phyloP scores from a whole-genome alignment of 2,797 vertebrate genomes.

The Semotilus atromaculatus region DNA sequence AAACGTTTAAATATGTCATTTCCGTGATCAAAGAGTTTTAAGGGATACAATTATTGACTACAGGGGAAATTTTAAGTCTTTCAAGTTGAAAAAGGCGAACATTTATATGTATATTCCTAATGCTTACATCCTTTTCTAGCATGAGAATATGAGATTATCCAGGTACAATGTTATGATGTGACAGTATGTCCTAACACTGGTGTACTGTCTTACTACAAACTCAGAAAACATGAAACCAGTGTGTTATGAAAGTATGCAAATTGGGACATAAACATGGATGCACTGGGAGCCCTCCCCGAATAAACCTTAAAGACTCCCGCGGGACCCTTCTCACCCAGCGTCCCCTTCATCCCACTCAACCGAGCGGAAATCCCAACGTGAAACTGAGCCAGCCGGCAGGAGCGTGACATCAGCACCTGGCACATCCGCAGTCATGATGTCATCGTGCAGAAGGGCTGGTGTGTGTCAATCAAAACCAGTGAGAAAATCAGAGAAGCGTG shows the following conservation, averaged over 20 bases:
- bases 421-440: slow-evolving; percentile 68
- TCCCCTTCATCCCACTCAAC: slow-evolving; percentile 69
- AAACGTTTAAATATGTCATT: too few species aligned
- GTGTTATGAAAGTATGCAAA: neutral
- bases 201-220: neutral
- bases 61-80: too few species aligned
- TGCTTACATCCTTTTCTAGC: neutral
- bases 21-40: too few species aligned
- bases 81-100: too few species aligned
- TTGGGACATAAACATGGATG: neutral
- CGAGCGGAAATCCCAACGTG: slow-evolving; percentile 77
- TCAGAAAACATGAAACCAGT: neutral
- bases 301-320: neutral
- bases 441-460: slow-evolving; percentile 71
- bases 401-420: slow-evolving; percentile 80
- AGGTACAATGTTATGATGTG: neutral
- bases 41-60: too few species aligned
- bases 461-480: slow-evolving; percentile 68
- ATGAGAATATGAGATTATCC: too few species aligned
- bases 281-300: neutral
- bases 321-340: slow-evolving; percentile 57
- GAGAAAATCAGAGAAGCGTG: neutral
- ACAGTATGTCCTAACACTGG: neutral
- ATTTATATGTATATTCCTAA: too few species aligned
- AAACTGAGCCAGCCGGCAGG: slow-evolving; percentile 70